phyloP scores from a whole-genome alignment of 2,113 vertebrate species.

The Copsychus sechellarum region DNA sequence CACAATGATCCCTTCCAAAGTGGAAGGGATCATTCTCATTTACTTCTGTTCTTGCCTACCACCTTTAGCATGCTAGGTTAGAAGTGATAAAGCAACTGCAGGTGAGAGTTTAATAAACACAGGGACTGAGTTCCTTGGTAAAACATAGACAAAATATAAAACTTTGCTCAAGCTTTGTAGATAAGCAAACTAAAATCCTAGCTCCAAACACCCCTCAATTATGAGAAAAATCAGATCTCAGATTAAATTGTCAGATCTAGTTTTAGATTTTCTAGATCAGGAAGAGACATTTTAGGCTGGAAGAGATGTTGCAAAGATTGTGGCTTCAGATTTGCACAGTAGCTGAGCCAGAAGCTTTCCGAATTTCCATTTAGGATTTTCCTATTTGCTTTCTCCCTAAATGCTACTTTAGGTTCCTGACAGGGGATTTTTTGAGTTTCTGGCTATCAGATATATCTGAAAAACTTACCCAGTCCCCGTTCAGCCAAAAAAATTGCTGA shows the following conservation, averaged over 20 bases:
- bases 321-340: background rate
- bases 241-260: background rate
- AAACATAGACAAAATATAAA: background rate
- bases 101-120: background rate
- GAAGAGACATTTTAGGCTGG: background rate
- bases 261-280: background rate
- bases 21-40: background rate
- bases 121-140: background rate
- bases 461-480: background rate
- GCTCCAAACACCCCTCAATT: background rate
- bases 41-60: background rate
- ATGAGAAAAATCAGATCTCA: background rate
- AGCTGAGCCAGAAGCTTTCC: background rate
- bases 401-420: background rate
- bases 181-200: background rate
- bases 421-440: background rate
- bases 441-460: background rate
- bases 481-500: background rate
- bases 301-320: background rate
- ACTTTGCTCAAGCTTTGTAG: background rate
- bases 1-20: background rate
- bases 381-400: background rate
- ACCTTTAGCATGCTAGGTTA: background rate
- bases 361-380: background rate
- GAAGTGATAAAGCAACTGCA: background rate